Conservation (phyloP, 2,113 vertebrate genomes). For the Anarrhichthys ocellatus region DNA sequence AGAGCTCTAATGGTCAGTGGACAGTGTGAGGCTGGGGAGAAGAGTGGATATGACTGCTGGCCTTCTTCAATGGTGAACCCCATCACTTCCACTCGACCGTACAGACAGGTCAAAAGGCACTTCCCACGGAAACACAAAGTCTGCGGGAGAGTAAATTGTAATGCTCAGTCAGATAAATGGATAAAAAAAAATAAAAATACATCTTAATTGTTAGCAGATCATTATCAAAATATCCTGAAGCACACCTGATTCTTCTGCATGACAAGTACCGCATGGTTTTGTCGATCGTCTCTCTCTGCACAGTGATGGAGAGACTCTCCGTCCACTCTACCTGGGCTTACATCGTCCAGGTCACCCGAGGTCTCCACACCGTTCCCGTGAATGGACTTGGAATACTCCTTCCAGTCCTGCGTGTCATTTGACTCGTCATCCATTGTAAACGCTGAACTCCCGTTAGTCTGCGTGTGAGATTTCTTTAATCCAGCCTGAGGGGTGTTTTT, state of each 20-base stretch:
- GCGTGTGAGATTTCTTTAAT: constrained; percentile 17
- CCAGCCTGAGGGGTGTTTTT: constrained; percentile 14
- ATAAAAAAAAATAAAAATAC: not conserved
- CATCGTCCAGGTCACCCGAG: not conserved
- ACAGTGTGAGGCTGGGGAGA: constrained; percentile 87
- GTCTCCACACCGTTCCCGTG: constrained; percentile 63
- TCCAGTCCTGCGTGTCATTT: constrained; percentile 75
- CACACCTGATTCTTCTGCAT: constrained; percentile 83
- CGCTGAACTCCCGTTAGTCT: constrained; percentile 73
- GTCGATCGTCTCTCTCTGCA: constrained; percentile 69
- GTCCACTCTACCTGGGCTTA: constrained; percentile 48
- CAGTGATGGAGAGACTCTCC: constrained; percentile 69
- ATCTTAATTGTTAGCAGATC: not conserved
- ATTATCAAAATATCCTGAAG: not conserved
- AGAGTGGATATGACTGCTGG: constrained; percentile 88
- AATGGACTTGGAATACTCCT: constrained; percentile 66
- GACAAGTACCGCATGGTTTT: constrained; percentile 79
- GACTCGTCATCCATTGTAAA: constrained; percentile 51
- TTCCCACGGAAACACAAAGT: constrained; percentile 89
- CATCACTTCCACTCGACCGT: constrained; percentile 90
- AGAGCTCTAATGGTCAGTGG: constrained; percentile 84
- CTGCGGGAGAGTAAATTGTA: constrained; percentile 59
- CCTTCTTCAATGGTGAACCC: constrained; percentile 89
- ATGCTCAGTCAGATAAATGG: not conserved
- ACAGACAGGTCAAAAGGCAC: constrained; percentile 89